Evolutionary conservation across 2,888 invertebrate genomes (phyloP), one percentile per base, ranked within the genome.

Genomic region (Serripes groenlandicus): DNA sequence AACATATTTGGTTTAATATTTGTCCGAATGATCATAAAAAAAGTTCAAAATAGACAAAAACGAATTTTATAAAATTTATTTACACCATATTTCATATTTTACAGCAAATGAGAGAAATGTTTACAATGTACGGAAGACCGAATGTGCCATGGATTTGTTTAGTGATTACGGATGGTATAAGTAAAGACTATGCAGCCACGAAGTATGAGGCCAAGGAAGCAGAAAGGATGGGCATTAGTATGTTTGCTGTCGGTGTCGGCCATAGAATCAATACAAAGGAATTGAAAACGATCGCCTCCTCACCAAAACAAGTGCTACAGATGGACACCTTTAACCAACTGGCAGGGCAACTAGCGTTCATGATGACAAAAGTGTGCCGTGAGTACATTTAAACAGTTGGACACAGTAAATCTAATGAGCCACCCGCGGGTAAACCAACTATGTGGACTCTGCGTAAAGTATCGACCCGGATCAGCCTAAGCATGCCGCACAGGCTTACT

Each of bases 91-190:
- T n/a, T n/a, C n/a, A n/a, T n/a, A n/a, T 32, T 18, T 76, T 52
- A 35, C 66, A 72, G 78, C 66, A 77, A n/a, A 92, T 92, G 91
- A 75, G 72, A 49, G 28, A 70, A 11, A 78, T 87, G 64, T 88
- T 91, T 60, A 37, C 60, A 0, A 18, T 11, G 7, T 21, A 75
- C 56, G 86, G 86, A n/a, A 81, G 91, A n/a, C 73, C 60, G 0
- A 86, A 88, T 28, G 91, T 94, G 5, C 94, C 94, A 0, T 93
- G 93, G 83, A 91, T 94, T 0, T 93, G 92, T 11, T 89, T 95
- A 21, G 93, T 94, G 3, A 92, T 95, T 37, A 94, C 95, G 0
- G 95, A 95, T 81, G 95, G 94, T n/a, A 92, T 92, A 72, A 94
- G 94, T 34, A 93, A 90, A 26, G 64, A 86, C 56, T 77, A 75